phyloP scores from a whole-genome alignment of 2,797 vertebrate genomes.

The Falco columbarius region DNA sequence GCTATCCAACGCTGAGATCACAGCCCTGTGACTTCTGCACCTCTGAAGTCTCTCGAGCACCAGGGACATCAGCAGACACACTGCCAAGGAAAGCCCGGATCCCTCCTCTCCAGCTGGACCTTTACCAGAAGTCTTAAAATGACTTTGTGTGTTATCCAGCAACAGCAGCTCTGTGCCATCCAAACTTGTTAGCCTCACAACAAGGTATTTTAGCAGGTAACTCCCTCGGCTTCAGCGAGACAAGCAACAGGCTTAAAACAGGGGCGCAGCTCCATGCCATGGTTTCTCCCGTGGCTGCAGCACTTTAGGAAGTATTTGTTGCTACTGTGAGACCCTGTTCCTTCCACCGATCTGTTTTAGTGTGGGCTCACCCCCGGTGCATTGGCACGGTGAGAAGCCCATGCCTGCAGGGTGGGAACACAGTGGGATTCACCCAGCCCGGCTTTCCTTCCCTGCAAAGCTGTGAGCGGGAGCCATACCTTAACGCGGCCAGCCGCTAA shows the following conservation, averaged over 20 bases:
- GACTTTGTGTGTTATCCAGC: neutral
- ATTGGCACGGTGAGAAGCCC: neutral
- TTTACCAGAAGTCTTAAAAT: neutral
- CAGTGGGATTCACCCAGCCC: neutral
- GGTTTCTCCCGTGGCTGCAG: neutral
- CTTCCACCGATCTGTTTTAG: neutral
- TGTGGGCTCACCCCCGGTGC: accelerated
- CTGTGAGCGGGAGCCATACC: neutral
- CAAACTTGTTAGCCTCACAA: neutral
- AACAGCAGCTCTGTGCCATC: neutral
- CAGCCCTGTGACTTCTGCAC: neutral
- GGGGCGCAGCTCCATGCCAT: neutral
- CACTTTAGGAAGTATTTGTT: neutral
- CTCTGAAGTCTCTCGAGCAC: neutral
- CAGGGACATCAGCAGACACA: neutral
- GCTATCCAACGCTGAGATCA: neutral
- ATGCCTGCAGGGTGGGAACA: accelerated
- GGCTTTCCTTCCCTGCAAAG: neutral
- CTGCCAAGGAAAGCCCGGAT: neutral
- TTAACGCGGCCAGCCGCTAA: accelerated
- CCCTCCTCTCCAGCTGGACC: neutral
- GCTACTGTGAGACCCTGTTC: neutral
- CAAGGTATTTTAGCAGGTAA: neutral
- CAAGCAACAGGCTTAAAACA: neutral
- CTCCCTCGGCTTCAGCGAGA: neutral